Conservation (phyloP, 2,888 invertebrate genomes). For the Eilema caniola region DNA sequence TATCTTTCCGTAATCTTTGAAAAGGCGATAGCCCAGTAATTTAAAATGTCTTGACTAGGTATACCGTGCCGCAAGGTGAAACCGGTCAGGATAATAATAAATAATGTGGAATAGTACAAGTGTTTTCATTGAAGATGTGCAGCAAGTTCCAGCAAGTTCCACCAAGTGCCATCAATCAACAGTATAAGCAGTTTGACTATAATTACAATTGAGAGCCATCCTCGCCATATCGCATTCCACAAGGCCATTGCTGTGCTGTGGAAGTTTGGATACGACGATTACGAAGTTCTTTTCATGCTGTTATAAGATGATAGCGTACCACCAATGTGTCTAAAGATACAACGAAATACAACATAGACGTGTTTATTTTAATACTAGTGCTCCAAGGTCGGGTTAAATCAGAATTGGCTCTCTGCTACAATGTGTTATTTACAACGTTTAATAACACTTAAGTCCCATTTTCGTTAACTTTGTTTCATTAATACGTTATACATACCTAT, state of each 20-base stretch:
- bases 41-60: background rate
- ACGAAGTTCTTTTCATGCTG: background rate
- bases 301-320: no score
- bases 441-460: constrained; percentile 13
- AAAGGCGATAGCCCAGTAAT: background rate
- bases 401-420: constrained; percentile 29
- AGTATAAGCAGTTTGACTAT: no score
- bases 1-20: background rate
- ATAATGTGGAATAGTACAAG: no score
- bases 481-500: constrained; percentile 13
- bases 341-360: constrained; percentile 14
- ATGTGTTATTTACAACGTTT: constrained; percentile 23
- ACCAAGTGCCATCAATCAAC: no score
- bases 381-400: constrained; percentile 56
- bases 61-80: no score
- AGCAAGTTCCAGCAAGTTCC: no score
- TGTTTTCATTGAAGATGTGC: no score
- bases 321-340: constrained; percentile 1
- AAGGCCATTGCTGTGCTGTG: background rate
- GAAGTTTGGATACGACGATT: background rate
- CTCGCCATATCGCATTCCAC: background rate
- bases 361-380: constrained; percentile 52
- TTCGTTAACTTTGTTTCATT: constrained; percentile 15
- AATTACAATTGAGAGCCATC: no score
- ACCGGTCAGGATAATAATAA: no score